These are phyloP conservation scores for Pissodes strobi DNA, from an alignment of 1,140 invertebrate species.

Conservation along the genomic window DNA sequence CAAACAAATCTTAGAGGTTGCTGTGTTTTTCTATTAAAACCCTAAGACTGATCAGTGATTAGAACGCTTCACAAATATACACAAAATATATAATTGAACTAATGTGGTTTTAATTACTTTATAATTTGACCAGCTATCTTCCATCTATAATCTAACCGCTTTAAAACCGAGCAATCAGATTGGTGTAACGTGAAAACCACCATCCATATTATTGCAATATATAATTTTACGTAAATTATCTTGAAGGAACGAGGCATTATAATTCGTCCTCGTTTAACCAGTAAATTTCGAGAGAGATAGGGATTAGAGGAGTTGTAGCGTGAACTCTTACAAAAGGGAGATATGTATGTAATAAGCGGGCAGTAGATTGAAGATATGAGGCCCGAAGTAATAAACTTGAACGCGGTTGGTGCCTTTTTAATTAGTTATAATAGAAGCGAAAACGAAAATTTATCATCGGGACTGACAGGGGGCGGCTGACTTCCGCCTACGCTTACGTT, in stretches of 20 bases:
- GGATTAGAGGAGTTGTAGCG: background rate
- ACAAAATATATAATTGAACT: too few relatives aligned
- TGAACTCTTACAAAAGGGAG: slow-evolving; percentile 11
- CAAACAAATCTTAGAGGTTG: too few relatives aligned
- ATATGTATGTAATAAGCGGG: slow-evolving; percentile 22
- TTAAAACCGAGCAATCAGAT: slow-evolving; percentile 17
- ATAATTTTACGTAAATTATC: slow-evolving; percentile 12
- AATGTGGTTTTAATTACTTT: slow-evolving; percentile 10
- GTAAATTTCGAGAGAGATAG: background rate
- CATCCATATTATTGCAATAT: slow-evolving; percentile 23
- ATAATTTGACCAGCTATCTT: slow-evolving; percentile 20
- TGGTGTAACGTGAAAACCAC: slow-evolving; percentile 26
- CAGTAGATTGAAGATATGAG: slow-evolving; percentile 19
- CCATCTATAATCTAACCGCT: slow-evolving; percentile 11
- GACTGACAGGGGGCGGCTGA: slow-evolving; percentile 26
- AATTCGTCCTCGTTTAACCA: background rate
- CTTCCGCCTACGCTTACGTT: slow-evolving; percentile 30
- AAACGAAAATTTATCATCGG: slow-evolving; percentile 33
- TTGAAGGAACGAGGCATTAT: too few relatives aligned
- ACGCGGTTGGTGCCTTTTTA: slow-evolving; percentile 29
- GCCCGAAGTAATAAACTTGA: slow-evolving; percentile 18
- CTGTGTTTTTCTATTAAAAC: too few relatives aligned
- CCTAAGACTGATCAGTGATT: too few relatives aligned
- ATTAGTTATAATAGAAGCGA: slow-evolving; percentile 24
- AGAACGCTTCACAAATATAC: too few relatives aligned